Percentiles rank a stretch among this genome's conserved stretches.
Conservation (phyloP, 1,140 invertebrate species). For the Oedothorax gibbosus region DNA sequence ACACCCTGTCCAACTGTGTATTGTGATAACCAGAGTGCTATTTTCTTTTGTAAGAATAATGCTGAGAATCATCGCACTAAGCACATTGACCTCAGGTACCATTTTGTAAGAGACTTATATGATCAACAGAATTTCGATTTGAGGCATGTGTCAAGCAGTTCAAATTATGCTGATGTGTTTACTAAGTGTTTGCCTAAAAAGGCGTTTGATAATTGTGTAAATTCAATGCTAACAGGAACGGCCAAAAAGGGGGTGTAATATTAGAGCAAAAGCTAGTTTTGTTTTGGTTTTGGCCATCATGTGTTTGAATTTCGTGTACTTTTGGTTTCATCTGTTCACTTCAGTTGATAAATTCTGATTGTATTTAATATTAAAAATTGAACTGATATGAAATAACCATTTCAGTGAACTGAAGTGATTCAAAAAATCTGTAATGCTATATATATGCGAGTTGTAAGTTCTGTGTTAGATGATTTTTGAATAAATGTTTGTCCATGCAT, state of each 20-base stretch:
- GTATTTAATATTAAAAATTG: too few species aligned
- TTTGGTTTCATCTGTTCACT: too few species aligned
- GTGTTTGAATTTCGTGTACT: too few species aligned
- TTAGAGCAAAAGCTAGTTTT: neutral
- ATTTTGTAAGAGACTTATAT: slow-evolving; percentile 67
- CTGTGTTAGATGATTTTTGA: too few species aligned
- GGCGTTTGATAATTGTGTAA: neutral
- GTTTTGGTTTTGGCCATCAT: neutral
- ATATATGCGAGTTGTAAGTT: too few species aligned
- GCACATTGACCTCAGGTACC: slow-evolving; percentile 64
- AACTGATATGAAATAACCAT: too few species aligned
- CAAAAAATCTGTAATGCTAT: too few species aligned
- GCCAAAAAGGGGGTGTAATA: neutral
- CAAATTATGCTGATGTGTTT: slow-evolving; percentile 58
- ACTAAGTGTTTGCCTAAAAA: slow-evolving; percentile 59
- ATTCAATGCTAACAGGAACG: neutral
- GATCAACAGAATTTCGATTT: slow-evolving; percentile 64
- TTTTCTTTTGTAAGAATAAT: neutral
- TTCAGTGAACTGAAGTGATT: too few species aligned
- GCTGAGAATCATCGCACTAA: slow-evolving; percentile 55
- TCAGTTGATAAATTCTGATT: too few species aligned
- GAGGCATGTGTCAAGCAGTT: neutral
- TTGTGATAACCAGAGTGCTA: slow-evolving; percentile 24
- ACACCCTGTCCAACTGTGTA: neutral
- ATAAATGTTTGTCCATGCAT: too few species aligned